Percentiles rank a stretch among this genome's conserved stretches.
phyloP scores from a whole-genome alignment of 35 echinoderm and acorn worm genomes.

The Heliocidaris erythrogramma region DNA sequence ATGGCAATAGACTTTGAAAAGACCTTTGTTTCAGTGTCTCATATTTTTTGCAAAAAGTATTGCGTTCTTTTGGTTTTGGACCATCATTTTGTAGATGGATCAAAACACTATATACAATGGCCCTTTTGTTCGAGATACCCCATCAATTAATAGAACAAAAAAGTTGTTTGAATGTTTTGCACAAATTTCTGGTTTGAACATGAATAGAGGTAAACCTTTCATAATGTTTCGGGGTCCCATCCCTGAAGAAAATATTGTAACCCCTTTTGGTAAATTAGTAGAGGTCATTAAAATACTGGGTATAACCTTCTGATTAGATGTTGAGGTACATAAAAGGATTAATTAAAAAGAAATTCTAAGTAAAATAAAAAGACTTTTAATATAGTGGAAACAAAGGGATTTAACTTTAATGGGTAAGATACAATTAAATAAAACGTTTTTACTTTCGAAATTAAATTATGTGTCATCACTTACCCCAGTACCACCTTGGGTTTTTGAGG shows the following conservation, averaged over 20 bases:
- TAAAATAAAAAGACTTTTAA: neutral
- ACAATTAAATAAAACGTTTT: neutral
- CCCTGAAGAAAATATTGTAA: neutral
- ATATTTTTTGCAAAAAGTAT: conserved; percentile 14
- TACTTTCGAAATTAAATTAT: neutral
- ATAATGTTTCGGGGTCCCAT: neutral
- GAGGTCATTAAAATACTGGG: too few relatives aligned
- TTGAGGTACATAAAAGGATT: neutral
- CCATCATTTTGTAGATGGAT: neutral
- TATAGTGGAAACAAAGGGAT: neutral
- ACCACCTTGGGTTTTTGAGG: conserved; percentile 8
- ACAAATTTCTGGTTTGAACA: neutral
- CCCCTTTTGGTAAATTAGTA: neutral
- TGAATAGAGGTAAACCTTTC: neutral
- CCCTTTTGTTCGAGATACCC: neutral
- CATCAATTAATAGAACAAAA: neutral
- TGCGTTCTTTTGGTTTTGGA: too few relatives aligned
- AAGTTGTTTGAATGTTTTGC: neutral
- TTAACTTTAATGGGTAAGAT: neutral
- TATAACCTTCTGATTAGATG: too few relatives aligned
- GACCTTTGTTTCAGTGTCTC: neutral
- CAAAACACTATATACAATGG: neutral
- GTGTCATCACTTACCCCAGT: neutral
- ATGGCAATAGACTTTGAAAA: conserved; percentile 22
- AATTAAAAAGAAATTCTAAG: conserved; percentile 11